Conservation (phyloP, 2,888 invertebrate genomes). For the Drosophila setosimentum region DNA sequence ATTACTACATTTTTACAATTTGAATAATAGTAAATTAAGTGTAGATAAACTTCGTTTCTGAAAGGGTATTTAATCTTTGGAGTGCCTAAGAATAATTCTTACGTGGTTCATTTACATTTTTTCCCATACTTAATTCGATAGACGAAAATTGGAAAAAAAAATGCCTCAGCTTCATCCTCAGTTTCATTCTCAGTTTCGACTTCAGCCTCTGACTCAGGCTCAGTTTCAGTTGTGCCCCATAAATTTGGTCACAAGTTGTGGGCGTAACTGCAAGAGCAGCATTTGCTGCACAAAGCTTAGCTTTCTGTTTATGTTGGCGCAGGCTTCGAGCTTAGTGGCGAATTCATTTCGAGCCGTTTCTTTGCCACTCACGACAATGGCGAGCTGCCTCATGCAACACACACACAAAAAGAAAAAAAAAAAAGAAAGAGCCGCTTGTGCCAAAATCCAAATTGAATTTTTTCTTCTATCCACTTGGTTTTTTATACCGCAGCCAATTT, state of each 20-base stretch:
- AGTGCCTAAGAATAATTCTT: background rate
- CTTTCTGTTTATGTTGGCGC: conserved; percentile 65
- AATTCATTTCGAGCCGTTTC: conserved; percentile 38
- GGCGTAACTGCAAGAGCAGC: conserved; percentile 53
- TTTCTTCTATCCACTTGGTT: conserved; percentile 44
- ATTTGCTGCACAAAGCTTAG: conserved; percentile 41
- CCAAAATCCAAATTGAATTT: conserved; percentile 80
- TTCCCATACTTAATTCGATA: background rate
- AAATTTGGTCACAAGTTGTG: conserved; percentile 67
- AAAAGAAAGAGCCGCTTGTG: conserved; percentile 26
- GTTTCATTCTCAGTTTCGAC: background rate
- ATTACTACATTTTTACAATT: background rate
- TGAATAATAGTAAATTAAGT: no score
- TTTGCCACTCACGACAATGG: conserved; percentile 41
- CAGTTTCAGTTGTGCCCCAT: conserved; percentile 21
- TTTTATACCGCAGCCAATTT: conserved; percentile 65
- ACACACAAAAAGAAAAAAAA: background rate
- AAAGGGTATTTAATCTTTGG: background rate
- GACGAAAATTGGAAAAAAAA: conserved; percentile 47
- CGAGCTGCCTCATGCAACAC: conserved; percentile 22
- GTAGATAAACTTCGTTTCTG: background rate
- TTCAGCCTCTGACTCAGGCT: conserved; percentile 3
- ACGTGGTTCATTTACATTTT: conserved; percentile 5
- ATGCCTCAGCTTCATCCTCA: conserved; percentile 26
- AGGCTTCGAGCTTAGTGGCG: conserved; percentile 37